Base-by-base conservation (phyloP, 2,797 vertebrate genomes). In the Apogon hyalosoma region DNA sequence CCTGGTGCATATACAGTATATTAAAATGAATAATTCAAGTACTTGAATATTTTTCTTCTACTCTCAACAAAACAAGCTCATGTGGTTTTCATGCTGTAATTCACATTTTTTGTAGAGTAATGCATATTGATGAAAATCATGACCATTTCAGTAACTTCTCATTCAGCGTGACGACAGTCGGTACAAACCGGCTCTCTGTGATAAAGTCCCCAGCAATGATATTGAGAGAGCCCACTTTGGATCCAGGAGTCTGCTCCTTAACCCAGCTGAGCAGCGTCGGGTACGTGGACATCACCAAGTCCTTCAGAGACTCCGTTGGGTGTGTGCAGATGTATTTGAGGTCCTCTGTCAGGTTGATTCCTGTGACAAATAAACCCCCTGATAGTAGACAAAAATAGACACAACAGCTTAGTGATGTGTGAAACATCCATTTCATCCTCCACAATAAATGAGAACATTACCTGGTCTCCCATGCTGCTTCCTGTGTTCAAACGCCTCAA, bases 151-250 rank as follows among this genome's bases (percentile, higher is more conserved):
- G 82, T 3, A 96, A 93, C 87, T 96, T 95, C 75, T 78, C 87
- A 48, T 98, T 99, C 21, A 98, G 95, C 1, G 84, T 66, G 42
- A 98, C 93, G 13, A 98, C 95, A 0, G 94, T 94, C 13, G 89
- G 88, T 24, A 94, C 92, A 43, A 98, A 96, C 7, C 83, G 71
- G 69, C 91, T 80, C 1, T 93, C 94, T 0, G 93, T 93, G 63
- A 97, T 83, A 40, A 99, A 98, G 90, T 99, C 97, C 1, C 94
- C 97, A 0, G 96, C 96, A 31, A 98, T 96, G 8, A 99, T 95
- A 76, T 98, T 98, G 69, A 96, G 89, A 3, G 94, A 93, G 19
- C 85, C 83, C 0, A 76, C 68, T 8, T 60, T 80, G 0, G 88
- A 68, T 63, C 97, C 97, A 0, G 97, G 96, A 4, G 73, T 62